A percentile compares a stretch with the other conserved stretches of the same genome.
phyloP scores from a whole-genome alignment of 2,797 vertebrate species.

The Labroides dimidiatus region DNA sequence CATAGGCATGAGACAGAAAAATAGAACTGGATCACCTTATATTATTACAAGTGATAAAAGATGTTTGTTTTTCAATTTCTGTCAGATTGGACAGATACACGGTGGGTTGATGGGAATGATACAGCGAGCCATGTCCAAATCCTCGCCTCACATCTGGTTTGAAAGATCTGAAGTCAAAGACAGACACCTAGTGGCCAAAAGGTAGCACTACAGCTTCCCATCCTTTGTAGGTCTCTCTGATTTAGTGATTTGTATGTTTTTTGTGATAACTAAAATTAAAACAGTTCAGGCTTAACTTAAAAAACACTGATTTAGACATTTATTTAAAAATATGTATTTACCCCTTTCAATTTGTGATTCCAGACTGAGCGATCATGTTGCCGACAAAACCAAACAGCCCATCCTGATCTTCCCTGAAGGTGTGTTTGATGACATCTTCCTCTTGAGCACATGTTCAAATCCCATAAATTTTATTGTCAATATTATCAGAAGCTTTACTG shows the following conservation, averaged over 20 bases:
- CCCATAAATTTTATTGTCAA: neutral
- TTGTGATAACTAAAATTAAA: neutral
- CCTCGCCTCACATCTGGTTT: slow-evolving; percentile 94
- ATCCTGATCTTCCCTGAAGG: slow-evolving; percentile 97
- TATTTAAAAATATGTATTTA: neutral
- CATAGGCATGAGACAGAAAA: neutral
- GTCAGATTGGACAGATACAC: slow-evolving; percentile 91
- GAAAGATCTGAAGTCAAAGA: slow-evolving; percentile 95
- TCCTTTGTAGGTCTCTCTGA: neutral
- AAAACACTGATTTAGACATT: neutral
- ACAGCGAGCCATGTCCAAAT: slow-evolving; percentile 93
- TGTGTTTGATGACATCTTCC: slow-evolving; percentile 81
- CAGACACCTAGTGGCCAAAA: slow-evolving; percentile 92
- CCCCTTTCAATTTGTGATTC: slow-evolving; percentile 22
- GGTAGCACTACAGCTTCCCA: slow-evolving; percentile 78
- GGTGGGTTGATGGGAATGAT: slow-evolving; percentile 92
- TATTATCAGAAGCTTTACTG: neutral
- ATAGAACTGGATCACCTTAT: neutral
- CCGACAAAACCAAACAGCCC: slow-evolving; percentile 92
- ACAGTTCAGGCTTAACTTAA: neutral
- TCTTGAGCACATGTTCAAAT: neutral
- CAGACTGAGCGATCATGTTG: slow-evolving; percentile 90
- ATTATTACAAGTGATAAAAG: neutral
- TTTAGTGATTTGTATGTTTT: neutral
- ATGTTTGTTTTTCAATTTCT: slow-evolving; percentile 5